These are phyloP conservation scores for Harpalus rubripes DNA, from an alignment of 2,888 invertebrate species.

Conservation along the genomic window DNA sequence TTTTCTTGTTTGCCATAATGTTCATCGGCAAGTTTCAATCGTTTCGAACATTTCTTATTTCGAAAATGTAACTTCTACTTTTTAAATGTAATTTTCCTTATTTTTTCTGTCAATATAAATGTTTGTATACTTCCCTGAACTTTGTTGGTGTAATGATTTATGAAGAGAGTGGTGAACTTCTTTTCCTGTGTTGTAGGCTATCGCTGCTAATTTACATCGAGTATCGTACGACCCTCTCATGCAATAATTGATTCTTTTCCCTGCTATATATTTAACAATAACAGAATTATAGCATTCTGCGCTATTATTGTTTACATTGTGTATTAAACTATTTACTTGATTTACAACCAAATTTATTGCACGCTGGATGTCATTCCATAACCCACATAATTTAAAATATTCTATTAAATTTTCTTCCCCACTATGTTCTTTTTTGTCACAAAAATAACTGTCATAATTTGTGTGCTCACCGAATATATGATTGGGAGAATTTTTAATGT, in stretches of 20 bases:
- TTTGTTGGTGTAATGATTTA: conserved; percentile 13
- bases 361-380: conserved; percentile 20
- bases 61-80: not conserved
- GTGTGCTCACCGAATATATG: conserved; percentile 5
- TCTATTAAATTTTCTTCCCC: conserved; percentile 68
- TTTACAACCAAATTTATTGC: conserved; percentile 37
- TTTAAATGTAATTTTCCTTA: conserved; percentile 3
- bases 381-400: conserved; percentile 52
- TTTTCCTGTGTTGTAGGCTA: conserved; percentile 32
- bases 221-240: too few species aligned
- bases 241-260: too few species aligned
- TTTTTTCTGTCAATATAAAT: too few species aligned
- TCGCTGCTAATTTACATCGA: conserved; percentile 46
- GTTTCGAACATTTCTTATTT: not conserved
- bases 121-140: not conserved
- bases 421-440: conserved; percentile 67
- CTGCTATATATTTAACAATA: too few species aligned
- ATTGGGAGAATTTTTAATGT: not conserved
- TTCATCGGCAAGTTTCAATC: conserved; percentile 3
- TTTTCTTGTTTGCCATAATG: conserved; percentile 26
- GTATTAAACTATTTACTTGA: conserved; percentile 20
- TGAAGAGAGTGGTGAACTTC: not conserved
- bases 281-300: conserved; percentile 43
- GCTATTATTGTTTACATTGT: conserved; percentile 56
- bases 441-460: not conserved